Evolutionary conservation across 2,797 vertebrate genomes (phyloP), one percentile per base, ranked within the genome.

Genomic region (Lophotriccus pileatus): DNA sequence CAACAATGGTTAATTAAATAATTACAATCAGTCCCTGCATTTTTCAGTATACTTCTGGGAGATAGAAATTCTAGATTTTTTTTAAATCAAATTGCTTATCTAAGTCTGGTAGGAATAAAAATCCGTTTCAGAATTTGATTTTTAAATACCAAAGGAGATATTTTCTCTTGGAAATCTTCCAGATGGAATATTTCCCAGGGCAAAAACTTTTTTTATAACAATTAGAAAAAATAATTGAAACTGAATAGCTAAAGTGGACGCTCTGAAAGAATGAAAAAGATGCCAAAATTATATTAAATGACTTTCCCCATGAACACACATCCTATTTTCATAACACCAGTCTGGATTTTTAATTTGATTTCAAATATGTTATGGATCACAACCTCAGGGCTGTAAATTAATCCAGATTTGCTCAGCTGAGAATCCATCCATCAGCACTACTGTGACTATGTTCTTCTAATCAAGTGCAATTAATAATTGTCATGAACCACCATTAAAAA

Each of bases 61-160:
- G 47, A 72, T 6, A 4, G 73, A 84, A 90, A 69, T 44, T 93
- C 44, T 73, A 66, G 37, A 41, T 96, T 90, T 55, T 19, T 0
- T 89, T 86, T 79, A 41, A 94, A 87, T 62, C 14, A 41, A 77
- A 81, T 2, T 2, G 28, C 22, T 80, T 73, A 60, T 52, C 15
- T 76, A 69, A 84, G 75, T 34, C 87, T 36, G 44, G 25, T 12
- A 88, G 76, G 83, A 92, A 63, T 78, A 82, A 59, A 83, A 91
- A 83, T 63, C 46, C 4, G 0, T 30, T 85, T 73, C 67, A 93
- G 47, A 63, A 82, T 82, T 91, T 56, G n/a, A 82, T 86, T 93
- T 95, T 91, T 53, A 86, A 93, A 84, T 73, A 56, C 76, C 76
- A 86, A 43, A 93, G 62, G 55, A 86, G 92, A 69, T 86, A 86